A percentile compares a stretch with the other conserved stretches of the same genome.
phyloP scores from a whole-genome alignment of 2,797 vertebrate genomes.

The Fringilla coelebs region DNA sequence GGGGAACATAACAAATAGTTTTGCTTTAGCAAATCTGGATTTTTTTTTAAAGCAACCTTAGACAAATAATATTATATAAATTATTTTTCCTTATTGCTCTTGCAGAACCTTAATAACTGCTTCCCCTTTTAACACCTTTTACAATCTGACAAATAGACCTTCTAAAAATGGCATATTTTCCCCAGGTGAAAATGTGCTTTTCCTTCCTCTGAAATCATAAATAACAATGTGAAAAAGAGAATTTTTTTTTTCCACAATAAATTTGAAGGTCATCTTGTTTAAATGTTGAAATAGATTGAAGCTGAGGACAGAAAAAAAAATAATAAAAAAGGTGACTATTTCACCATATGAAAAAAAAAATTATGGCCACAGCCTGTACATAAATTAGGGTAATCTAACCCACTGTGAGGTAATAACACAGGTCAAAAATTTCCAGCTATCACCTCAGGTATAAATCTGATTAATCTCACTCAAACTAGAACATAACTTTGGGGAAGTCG shows the following conservation, averaged over 20 bases:
- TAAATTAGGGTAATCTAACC: not conserved
- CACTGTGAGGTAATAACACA: not conserved
- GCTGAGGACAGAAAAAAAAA: not conserved
- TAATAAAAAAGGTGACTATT: not conserved
- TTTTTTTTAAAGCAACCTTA: constrained; percentile 2
- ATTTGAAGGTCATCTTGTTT: not conserved
- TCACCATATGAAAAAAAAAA: not conserved
- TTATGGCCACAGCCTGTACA: not conserved
- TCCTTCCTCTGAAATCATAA: constrained; percentile 5
- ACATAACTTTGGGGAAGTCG: not conserved
- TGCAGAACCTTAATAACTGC: constrained; percentile 19
- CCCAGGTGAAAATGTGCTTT: constrained; percentile 13
- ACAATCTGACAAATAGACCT: constrained; percentile 16
- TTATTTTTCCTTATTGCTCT: not conserved
- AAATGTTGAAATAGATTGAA: not conserved
- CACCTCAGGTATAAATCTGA: not conserved
- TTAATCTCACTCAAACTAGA: not conserved
- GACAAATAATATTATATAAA: constrained; percentile 20
- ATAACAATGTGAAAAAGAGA: not conserved
- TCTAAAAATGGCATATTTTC: constrained; percentile 31
- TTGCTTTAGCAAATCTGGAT: not conserved
- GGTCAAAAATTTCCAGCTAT: not conserved
- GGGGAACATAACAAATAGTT: not conserved
- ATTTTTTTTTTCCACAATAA: not conserved
- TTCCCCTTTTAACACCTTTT: not conserved